phyloP scores from a whole-genome alignment of 2,113 vertebrate species.

The Glaucomys volans region DNA sequence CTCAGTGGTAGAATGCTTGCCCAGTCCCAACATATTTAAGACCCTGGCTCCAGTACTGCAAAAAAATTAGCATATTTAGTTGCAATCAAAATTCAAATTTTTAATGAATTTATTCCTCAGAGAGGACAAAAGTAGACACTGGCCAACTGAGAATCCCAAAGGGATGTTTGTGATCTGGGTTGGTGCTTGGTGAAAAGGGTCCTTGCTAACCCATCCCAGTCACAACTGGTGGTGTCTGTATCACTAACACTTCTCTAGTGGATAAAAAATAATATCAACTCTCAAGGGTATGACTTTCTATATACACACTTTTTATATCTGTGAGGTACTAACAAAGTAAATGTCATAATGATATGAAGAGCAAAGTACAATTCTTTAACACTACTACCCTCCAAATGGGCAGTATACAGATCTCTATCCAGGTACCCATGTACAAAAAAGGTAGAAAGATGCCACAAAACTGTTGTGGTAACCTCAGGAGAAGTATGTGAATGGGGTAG shows the following conservation, averaged over 20 bases:
- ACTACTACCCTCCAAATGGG: neutral
- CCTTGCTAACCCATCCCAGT: neutral
- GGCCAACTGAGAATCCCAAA: neutral
- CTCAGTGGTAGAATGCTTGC: too few relatives aligned
- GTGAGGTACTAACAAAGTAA: constrained; percentile 28
- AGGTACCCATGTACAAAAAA: neutral
- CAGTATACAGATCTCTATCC: neutral
- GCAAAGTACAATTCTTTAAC: constrained; percentile 13
- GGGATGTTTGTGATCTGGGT: neutral
- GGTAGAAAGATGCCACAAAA: neutral
- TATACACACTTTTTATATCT: neutral
- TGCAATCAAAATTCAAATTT: neutral
- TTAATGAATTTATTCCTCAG: constrained; percentile 30
- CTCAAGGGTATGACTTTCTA: neutral
- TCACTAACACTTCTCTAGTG: neutral
- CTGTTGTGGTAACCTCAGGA: neutral
- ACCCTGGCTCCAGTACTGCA: too few relatives aligned
- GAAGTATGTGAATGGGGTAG: neutral
- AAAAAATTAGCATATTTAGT: neutral
- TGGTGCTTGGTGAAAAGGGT: neutral
- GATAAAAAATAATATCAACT: neutral
- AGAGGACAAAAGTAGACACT: neutral
- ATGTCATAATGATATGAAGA: neutral
- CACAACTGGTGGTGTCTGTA: neutral
- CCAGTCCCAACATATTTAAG: too few relatives aligned